Base-by-base conservation (phyloP, 2,888 invertebrate genomes). In the Lasioglossum oenotherae region DNA sequence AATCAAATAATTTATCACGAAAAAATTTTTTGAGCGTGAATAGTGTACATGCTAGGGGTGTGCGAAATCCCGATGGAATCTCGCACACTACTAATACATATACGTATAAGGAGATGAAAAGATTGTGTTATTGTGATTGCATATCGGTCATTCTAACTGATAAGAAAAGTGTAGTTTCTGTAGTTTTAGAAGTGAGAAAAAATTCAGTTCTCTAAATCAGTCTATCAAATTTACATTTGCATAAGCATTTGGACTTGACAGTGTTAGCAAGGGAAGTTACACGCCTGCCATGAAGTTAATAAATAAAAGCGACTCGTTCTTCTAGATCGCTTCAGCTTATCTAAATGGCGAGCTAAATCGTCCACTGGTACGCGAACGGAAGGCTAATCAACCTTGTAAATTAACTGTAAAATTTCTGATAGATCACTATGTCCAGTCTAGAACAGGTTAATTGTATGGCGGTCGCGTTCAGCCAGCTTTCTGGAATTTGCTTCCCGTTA, bases 401-500 rank as follows among this genome's bases (percentile, higher is more conserved):
- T 5, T 64, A 35, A 44, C 49, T 31, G 44, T 72, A 84, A 77
- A 77, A 46, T 67, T 46, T 75, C 73, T 80, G 60, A 85, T 72
- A 72, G 49, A 67, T 73, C 57, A 16, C 23, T n/a, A 6, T 23
- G 14, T 2, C 44, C 76, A 80, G 31, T 38, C 46, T 53, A 16
- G 41, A 82, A 16, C 49, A 44, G 69, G 41, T 78, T 74, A 79
- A 85, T 83, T 80, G 79, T 79, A 80, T 78, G 79, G 76, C 78
- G 46, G 73, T 49, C 60, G 79, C 74, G 85, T 88, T 84, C 88
- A 86, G 87, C 89, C 87, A 88, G 90, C 87, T 90, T 91, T 89
- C 84, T 87, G 91, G 90, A 91, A 91, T 91, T 86, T 80, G 75
- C 75, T 91, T 91, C 89, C 91, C 91, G 91, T 91, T 91, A 91